Base-by-base conservation (phyloP, 2,113 vertebrate genomes). In the Chloebia gouldiae region DNA sequence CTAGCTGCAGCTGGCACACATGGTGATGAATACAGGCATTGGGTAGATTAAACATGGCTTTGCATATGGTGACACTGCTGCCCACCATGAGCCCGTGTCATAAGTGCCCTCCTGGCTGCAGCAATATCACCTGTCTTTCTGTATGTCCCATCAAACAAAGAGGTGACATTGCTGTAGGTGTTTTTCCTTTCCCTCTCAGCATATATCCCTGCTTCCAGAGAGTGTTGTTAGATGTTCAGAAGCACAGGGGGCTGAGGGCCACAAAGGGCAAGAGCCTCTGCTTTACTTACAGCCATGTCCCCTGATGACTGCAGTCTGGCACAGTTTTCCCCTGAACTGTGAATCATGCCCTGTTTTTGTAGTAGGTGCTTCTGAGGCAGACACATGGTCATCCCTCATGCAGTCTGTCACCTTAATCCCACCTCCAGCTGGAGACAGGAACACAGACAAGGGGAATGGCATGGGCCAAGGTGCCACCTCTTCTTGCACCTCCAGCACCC, bases 331-430 rank as follows among this genome's bases (percentile, higher is more conserved):
- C 37, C 20, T 50, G 53, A 83, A 20, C 35, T 8, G 22, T 13
- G 14, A 66, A 79, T 79, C 7, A 6, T 2, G 2, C 19, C 42
- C 37, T 75, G 12, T 70, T 71, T 71, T 53, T 68, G 30, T 45
- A 70, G 53, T 5, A 49, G 17, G 33, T 2, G 5, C 10, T 81
- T 90, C 64, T 60, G 60, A 56, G 60, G 23, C 3, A 4, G 50
- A 35, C 15, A 18, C 8, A 4, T 17, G 6, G 8, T 47, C 54
- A 31, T n/a, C 50, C 47, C 27, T 81, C 1, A 0, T 12, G 23
- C 4, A 5, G 50, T 50, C 30, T 81, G 64, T 59, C 60, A 73
- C 76, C 40, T 40, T 0, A 0, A 19, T 87, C 19, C 44, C 44
- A 49, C 19, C 25, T 44, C 44, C 44, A 59, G 5, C 1, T 6